A percentile compares a stretch with the other conserved stretches of the same genome.
These are phyloP conservation scores for Hippopotamyrus pictus DNA, from an alignment of 2,797 vertebrate species.

Conservation along the genomic window DNA sequence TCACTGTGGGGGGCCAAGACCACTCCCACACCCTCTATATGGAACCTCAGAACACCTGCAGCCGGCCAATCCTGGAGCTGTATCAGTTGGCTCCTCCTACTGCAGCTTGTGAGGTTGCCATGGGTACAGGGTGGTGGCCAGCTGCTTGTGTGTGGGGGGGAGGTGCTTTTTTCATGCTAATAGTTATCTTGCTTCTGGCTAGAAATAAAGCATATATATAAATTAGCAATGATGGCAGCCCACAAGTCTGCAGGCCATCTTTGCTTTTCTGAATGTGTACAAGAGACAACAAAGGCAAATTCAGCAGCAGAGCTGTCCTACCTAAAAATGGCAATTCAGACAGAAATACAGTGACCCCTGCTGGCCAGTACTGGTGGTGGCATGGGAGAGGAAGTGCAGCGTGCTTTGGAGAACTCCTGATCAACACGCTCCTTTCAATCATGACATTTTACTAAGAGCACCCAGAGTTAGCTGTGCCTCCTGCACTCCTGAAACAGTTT, in stretches of 20 bases:
- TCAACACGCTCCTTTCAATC: not conserved
- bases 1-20: not conserved
- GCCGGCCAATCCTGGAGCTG: slow-evolving; percentile 52
- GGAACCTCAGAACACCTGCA: slow-evolving; percentile 61
- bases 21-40: slow-evolving; percentile 32
- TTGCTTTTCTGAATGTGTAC: not conserved
- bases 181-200: not conserved
- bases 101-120: slow-evolving; percentile 58
- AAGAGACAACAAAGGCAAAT: not conserved
- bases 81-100: slow-evolving; percentile 49
- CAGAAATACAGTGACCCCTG: not conserved
- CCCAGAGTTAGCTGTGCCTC: not conserved
- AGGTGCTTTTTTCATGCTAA: not conserved
- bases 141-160: slow-evolving; percentile 10
- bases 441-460: not conserved
- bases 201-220: not conserved
- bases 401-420: not conserved
- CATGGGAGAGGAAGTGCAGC: not conserved
- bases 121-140: slow-evolving; percentile 61
- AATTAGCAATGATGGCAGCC: not conserved
- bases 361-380: not conserved
- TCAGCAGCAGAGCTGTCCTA: not conserved
- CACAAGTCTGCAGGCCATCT: not conserved
- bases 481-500: not conserved
- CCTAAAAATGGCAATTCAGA: not conserved